These are phyloP conservation scores for Sceloporus tristichus DNA, from an alignment of 2,113 vertebrate species.

Conservation along the genomic window DNA sequence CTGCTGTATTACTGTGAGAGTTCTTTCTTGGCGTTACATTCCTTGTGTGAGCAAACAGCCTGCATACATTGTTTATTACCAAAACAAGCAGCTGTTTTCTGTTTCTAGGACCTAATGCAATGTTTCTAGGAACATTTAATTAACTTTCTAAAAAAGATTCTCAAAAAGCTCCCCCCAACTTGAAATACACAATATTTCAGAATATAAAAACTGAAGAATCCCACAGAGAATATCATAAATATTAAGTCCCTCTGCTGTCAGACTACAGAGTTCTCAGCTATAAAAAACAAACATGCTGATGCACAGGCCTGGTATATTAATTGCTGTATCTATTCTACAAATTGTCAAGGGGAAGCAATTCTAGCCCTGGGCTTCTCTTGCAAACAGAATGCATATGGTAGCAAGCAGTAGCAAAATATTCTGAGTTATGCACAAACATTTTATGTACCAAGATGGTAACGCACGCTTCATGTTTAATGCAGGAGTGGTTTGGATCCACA, in stretches of 20 bases:
- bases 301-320: rapidly evolving
- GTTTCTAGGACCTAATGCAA: no score
- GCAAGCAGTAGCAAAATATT: not conserved
- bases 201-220: not conserved
- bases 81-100: no score
- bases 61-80: no score
- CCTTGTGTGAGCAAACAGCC: not conserved
- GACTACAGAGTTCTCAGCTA: not conserved
- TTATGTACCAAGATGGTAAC: not conserved
- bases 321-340: not conserved
- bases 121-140: no score
- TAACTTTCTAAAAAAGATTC: not conserved
- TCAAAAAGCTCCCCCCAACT: rapidly evolving
- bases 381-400: not conserved
- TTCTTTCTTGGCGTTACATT: not conserved
- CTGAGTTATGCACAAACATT: rapidly evolving
- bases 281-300: rapidly evolving
- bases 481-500: not conserved
- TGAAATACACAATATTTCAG: not conserved
- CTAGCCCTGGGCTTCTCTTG: not conserved
- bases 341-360: not conserved
- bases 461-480: not conserved
- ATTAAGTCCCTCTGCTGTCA: not conserved
- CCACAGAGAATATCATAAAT: not conserved
- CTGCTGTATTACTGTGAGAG: not conserved